Evolutionary conservation across 35 echinoderm and acorn worm genomes (phyloP).

Genomic region (Lytechinus pictus): DNA sequence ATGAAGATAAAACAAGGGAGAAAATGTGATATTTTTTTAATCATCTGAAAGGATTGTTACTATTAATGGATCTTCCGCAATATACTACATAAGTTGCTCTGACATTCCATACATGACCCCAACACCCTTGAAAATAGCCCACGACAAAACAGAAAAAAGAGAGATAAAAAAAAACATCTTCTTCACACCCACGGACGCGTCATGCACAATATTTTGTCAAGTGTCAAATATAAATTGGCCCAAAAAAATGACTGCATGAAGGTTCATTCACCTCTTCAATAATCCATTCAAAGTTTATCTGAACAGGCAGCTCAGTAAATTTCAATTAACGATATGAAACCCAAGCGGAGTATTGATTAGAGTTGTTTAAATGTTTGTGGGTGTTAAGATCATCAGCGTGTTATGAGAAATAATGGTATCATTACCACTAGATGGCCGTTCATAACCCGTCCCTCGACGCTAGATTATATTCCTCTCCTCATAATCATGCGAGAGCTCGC

Average conservation of each 20-base stretch:
- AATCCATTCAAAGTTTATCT: background rate
- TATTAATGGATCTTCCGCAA: no score
- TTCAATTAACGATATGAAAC: background rate
- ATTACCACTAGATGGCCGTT: background rate
- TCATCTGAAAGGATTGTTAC: no score
- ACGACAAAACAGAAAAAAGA: no score
- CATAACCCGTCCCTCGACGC: background rate
- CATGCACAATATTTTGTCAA: no score
- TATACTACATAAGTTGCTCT: no score
- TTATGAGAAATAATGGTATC: background rate
- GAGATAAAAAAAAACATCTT: no score
- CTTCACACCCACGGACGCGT: no score
- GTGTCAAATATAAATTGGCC: no score
- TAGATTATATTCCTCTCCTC: background rate
- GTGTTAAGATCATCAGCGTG: background rate
- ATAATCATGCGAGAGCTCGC: background rate
- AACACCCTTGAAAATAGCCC: no score
- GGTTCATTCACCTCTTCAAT: background rate
- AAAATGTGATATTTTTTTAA: no score
- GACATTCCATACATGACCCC: no score
- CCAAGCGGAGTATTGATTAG: background rate
- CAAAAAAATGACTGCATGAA: background rate
- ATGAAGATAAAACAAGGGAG: no score
- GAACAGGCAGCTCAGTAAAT: background rate
- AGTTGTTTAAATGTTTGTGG: slow-evolving; percentile 2